Evolutionary conservation across 2,888 invertebrate species (phyloP), one percentile per base, ranked within the genome.

Genomic region (Lacanobia oleracea): DNA sequence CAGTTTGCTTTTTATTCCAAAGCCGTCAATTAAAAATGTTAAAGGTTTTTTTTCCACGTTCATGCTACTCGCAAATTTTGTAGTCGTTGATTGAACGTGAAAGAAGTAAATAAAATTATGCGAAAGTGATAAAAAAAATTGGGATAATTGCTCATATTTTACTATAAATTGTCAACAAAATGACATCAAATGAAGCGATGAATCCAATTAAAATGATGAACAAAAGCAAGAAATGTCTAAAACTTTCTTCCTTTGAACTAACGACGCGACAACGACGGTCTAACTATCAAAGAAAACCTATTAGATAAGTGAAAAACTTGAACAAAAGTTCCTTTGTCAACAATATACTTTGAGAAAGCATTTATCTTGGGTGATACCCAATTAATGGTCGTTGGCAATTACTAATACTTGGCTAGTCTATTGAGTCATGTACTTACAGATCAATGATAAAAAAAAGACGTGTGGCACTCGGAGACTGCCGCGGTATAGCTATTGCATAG

Each of bases 281-380:
- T 74, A 79, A 79, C 69, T 70, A 75, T 61, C 73, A 78, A 84
- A 87, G 76, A 65, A 69, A 82, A 80, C 23, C 78, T 73, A 72
- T 67, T 69, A 66, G 45, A 56, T 60, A 54, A 60, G 56, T 63
- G 59, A 72, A 77, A 78, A 63, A 61, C 59, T 72, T 54, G 18
- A 10, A 9, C 9, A 37, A 79, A 75, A 72, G 70, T 72, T 71
- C 80, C 33, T 69, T 74, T 33, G 43, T n/a, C 60, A 78, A 33
- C 16, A 72, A 40, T 14, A 56, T 62, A 51, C 65, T 56, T 53
- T 57, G 16, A 66, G 16, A 63, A 70, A 72, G 50, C 37, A 48
- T 66, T 65, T 51, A 33, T 45, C 40, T 51, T 50, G 21, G 16
- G 43, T 45, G 61, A 65, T 37, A 63, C 60, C 51, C 64, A 74